These are phyloP conservation scores for Ridgeia piscesae DNA, from an alignment of 1,140 invertebrate species.

Conservation along the genomic window DNA sequence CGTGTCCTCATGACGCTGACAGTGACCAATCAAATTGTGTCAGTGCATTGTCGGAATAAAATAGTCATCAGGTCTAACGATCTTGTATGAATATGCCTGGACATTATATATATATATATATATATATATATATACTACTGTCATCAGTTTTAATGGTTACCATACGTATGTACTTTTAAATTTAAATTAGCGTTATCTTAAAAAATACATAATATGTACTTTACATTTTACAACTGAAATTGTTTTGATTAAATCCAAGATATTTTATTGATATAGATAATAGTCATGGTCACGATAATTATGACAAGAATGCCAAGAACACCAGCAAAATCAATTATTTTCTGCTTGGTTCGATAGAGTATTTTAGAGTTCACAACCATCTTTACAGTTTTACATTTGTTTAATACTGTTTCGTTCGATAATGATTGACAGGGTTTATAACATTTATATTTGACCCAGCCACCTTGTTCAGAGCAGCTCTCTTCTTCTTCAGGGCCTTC, in stretches of 20 bases:
- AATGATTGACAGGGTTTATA: background rate
- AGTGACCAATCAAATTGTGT: constrained; percentile 14
- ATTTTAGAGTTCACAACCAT: background rate
- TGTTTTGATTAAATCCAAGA: no score
- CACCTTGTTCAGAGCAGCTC: constrained; percentile 22
- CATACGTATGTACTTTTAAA: no score
- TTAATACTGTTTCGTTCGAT: background rate
- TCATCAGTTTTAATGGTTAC: constrained; percentile 37
- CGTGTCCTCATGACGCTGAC: constrained; percentile 48
- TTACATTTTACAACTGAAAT: no score
- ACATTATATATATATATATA: no score
- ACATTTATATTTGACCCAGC: no score
- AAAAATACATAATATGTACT: no score
- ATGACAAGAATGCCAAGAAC: no score
- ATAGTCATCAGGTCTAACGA: background rate
- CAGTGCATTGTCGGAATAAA: background rate
- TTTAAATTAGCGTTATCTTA: no score
- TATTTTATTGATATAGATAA: no score
- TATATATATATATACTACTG: background rate
- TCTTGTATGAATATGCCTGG: background rate
- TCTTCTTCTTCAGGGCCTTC: constrained; percentile 20
- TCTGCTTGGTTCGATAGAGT: background rate
- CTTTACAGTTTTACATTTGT: background rate
- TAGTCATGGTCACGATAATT: no score
- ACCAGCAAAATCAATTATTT: background rate